Percentiles rank a stretch among this genome's conserved stretches.
Conservation (phyloP, 2,888 invertebrate species). For the Ceratothoa steindachneri region DNA sequence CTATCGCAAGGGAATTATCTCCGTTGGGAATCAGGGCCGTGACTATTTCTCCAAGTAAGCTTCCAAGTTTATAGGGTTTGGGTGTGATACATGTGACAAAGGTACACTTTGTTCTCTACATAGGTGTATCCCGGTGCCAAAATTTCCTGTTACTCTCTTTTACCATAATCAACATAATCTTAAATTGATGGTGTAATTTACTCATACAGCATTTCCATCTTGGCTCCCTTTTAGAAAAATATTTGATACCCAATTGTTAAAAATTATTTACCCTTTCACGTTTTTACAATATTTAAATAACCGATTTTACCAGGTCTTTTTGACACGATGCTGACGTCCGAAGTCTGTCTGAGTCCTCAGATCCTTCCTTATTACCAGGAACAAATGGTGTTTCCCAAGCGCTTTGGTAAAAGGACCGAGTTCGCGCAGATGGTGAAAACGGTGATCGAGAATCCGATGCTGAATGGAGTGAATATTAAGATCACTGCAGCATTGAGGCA, state of each 20-base stretch:
- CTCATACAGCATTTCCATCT: background rate
- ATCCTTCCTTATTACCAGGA: constrained; percentile 68
- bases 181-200: too few species aligned
- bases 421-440: constrained; percentile 79
- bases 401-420: constrained; percentile 81
- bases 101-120: too few species aligned
- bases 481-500: constrained; percentile 74
- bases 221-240: background rate
- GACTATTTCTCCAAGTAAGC: constrained; percentile 70
- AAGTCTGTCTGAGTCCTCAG: constrained; percentile 69
- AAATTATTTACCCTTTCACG: too few species aligned
- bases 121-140: too few species aligned
- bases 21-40: constrained; percentile 73
- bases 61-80: too few species aligned
- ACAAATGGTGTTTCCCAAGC: constrained; percentile 76
- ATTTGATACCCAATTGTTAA: too few species aligned
- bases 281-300: too few species aligned
- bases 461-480: constrained; percentile 87
- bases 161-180: too few species aligned
- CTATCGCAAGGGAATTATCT: constrained; percentile 85
- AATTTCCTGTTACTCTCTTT: too few species aligned
- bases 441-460: constrained; percentile 78
- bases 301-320: constrained; percentile 64
- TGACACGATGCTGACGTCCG: constrained; percentile 72
- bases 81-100: too few species aligned